Percentiles rank a stretch among this genome's conserved stretches.
phyloP scores from a whole-genome alignment of 2,888 invertebrate species.

The Alentia gelatinosa region DNA sequence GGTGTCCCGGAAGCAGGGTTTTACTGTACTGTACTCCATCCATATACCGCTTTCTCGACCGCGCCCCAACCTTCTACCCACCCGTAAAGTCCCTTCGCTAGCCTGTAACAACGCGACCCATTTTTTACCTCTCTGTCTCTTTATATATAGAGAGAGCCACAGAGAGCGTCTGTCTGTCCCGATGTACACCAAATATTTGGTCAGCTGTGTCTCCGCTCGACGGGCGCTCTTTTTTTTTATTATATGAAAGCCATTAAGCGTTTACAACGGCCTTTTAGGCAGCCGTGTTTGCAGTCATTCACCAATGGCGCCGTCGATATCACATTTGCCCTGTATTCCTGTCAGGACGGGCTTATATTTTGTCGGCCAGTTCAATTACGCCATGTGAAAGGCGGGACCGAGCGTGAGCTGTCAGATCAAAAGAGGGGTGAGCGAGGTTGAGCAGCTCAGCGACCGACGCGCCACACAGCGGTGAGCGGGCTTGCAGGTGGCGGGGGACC shows the following conservation, averaged over 20 bases:
- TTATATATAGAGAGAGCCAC: background rate
- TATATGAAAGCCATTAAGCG: background rate
- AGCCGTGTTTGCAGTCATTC: background rate
- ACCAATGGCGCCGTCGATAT: background rate
- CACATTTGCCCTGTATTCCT: slow-evolving; percentile 17
- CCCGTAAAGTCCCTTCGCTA: background rate
- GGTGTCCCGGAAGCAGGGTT: too few species aligned
- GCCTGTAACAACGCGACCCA: background rate
- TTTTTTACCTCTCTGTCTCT: background rate
- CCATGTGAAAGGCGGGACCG: slow-evolving; percentile 28
- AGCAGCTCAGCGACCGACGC: slow-evolving; percentile 16
- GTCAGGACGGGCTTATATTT: slow-evolving; percentile 39
- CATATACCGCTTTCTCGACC: background rate
- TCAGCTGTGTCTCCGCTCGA: background rate
- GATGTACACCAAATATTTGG: background rate
- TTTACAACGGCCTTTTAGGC: background rate
- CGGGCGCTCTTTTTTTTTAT: background rate
- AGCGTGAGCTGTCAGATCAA: slow-evolving; percentile 49
- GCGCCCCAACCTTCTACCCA: too few species aligned
- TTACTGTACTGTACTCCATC: background rate
- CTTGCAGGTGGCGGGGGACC: slow-evolving; percentile 12
- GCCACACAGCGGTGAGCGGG: slow-evolving; percentile 24
- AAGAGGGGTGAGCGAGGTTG: slow-evolving; percentile 6
- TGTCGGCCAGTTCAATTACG: slow-evolving; percentile 49
- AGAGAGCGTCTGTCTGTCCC: background rate